Percentiles rank a stretch among this genome's conserved stretches.
Evolutionary conservation across 2,797 vertebrate genomes (phyloP).

Genomic region (Semaprochilodus insignis): DNA sequence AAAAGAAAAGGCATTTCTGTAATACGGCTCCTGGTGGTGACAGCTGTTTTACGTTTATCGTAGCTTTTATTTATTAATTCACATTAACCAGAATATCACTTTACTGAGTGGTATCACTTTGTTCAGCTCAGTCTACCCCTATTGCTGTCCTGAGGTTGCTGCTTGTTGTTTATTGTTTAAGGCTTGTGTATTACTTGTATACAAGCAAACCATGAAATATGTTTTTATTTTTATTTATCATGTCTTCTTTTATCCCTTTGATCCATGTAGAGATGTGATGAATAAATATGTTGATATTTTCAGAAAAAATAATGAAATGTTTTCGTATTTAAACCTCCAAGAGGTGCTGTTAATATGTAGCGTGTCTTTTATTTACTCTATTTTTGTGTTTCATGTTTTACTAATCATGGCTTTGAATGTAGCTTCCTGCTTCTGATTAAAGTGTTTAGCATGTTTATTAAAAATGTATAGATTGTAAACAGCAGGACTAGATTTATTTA

Average conservation of each 20-base stretch:
- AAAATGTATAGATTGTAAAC: neutral
- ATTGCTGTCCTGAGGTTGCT: neutral
- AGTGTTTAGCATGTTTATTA: conserved; percentile 11
- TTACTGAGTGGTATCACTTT: neutral
- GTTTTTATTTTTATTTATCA: conserved; percentile 2
- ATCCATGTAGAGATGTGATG: neutral
- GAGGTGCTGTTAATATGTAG: conserved; percentile 22
- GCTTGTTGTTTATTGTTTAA: neutral
- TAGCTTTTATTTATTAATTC: neutral
- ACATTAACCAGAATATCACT: neutral
- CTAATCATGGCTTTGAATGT: conserved; percentile 1
- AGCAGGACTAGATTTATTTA: neutral
- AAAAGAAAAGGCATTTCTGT: too few species aligned
- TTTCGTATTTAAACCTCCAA: conserved; percentile 18
- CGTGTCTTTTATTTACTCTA: neutral
- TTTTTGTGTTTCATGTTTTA: neutral
- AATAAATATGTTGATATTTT: neutral
- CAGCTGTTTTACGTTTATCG: neutral
- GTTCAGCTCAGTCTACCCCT: neutral
- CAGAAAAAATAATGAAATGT: neutral
- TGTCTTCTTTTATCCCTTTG: neutral
- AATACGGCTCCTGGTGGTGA: too few species aligned
- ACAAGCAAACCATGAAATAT: neutral
- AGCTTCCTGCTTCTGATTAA: neutral
- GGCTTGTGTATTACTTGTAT: neutral